phyloP scores from a whole-genome alignment of 2,113 vertebrate genomes.

The Tachycineta bicolor region DNA sequence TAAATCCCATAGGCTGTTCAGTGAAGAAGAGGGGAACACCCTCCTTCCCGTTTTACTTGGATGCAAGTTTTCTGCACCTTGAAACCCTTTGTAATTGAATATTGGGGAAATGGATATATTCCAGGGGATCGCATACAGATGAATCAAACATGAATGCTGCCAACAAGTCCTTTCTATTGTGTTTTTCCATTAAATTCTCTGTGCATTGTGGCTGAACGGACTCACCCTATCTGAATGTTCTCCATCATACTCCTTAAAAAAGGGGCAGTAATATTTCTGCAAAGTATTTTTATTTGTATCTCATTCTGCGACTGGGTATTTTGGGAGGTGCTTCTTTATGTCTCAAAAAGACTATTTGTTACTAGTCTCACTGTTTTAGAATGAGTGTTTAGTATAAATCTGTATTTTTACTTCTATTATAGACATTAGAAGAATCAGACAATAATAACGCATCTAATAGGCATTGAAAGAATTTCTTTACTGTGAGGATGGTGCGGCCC shows the following conservation, averaged over 20 bases:
- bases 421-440: neutral
- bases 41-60: neutral
- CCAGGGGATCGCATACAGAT: neutral
- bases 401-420: constrained; percentile 4
- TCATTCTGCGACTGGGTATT: neutral
- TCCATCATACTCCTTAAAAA: neutral
- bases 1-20: neutral
- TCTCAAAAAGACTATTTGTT: neutral
- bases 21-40: neutral
- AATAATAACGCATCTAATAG: neutral
- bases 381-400: constrained; percentile 9
- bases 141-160: neutral
- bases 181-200: neutral
- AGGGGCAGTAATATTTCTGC: neutral
- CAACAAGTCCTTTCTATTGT: neutral
- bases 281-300: neutral
- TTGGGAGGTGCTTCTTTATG: neutral
- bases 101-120: neutral
- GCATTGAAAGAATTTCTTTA: neutral
- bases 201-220: neutral
- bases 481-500: neutral
- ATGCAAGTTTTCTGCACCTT: neutral
- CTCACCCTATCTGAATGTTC: neutral
- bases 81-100: neutral
- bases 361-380: neutral